These are phyloP conservation scores for Tribolium castaneum DNA, from an alignment of 1,140 invertebrate species.

Conservation along the genomic window DNA sequence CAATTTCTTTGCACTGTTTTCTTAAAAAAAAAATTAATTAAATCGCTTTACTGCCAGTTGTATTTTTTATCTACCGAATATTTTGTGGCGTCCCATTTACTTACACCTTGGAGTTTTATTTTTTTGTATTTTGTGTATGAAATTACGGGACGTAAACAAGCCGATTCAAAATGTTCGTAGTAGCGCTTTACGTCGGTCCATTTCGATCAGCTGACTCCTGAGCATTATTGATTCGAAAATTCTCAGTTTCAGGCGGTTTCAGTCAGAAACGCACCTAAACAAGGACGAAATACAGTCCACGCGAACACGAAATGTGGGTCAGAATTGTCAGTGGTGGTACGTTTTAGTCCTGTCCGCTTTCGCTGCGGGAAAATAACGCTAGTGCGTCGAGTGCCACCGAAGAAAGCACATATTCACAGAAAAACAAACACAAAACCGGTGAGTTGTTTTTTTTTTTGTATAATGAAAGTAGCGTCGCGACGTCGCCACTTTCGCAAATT, in stretches of 20 bases:
- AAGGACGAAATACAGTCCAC: slow-evolving; percentile 13
- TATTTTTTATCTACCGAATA: no score
- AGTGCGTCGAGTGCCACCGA: slow-evolving; percentile 4
- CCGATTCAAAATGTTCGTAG: background rate
- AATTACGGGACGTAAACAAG: no score
- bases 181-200: slow-evolving; percentile 10
- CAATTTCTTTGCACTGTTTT: no score
- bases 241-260: background rate
- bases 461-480: background rate
- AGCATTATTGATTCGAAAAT: slow-evolving; percentile 23
- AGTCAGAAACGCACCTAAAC: slow-evolving; percentile 22
- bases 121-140: no score
- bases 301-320: slow-evolving; percentile 20
- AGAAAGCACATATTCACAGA: background rate
- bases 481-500: background rate
- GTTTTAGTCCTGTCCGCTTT: slow-evolving; percentile 28
- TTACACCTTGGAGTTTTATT: no score
- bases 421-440: background rate
- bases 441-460: background rate
- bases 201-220: slow-evolving; percentile 26
- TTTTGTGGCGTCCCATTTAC: no score
- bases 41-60: no score
- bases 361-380: background rate
- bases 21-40: no score
- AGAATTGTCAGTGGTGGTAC: slow-evolving; percentile 16